A percentile compares a stretch with the other conserved stretches of the same genome.
Evolutionary conservation across 2,888 invertebrate species (phyloP).

Genomic region (Nebria salina): DNA sequence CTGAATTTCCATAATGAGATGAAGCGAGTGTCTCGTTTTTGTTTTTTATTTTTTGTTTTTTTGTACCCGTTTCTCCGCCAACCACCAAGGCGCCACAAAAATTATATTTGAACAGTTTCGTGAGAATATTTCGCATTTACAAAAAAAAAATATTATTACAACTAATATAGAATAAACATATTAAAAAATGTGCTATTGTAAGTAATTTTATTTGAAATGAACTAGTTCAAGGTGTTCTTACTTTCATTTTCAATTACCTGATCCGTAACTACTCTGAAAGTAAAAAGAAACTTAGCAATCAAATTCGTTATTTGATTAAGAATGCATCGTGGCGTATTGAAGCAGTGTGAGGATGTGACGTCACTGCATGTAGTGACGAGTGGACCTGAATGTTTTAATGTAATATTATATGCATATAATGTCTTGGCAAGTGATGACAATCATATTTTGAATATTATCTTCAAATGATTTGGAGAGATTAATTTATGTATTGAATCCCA

Average conservation of each 20-base stretch:
- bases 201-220: neutral
- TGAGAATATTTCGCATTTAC: too few relatives aligned
- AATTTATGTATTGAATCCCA: too few relatives aligned
- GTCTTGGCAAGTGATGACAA: neutral
- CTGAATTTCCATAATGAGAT: constrained; percentile 38
- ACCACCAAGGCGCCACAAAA: too few relatives aligned
- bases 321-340: neutral
- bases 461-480: too few relatives aligned
- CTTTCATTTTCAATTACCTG: neutral
- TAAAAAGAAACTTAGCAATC: neutral
- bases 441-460: too few relatives aligned
- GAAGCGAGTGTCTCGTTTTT: too few relatives aligned
- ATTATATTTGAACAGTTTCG: too few relatives aligned
- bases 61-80: too few relatives aligned
- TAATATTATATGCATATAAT: neutral
- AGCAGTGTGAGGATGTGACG: neutral
- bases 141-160: too few relatives aligned
- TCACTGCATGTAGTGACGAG: neutral
- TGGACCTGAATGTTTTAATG: neutral
- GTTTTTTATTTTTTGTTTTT: too few relatives aligned
- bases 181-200: neutral
- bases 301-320: neutral
- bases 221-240: neutral
- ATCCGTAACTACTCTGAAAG: neutral
- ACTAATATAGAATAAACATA: neutral